Base-by-base conservation (phyloP, 2,888 invertebrate genomes). In the Mesorhabditis sp. region DNA sequence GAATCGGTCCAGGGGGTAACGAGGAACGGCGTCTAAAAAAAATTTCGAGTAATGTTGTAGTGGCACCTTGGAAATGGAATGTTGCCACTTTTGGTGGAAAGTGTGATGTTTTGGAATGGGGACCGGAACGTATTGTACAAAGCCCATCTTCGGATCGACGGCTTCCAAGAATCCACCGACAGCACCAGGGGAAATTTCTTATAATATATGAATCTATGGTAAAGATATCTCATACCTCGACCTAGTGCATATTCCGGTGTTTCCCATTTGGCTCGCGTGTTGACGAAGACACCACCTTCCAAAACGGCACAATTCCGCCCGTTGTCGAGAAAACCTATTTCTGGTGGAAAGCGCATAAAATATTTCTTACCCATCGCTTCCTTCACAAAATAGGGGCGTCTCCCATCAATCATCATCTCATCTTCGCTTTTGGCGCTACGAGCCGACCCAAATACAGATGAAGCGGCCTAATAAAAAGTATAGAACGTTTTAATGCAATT, bases 121-220 rank as follows among this genome's bases (percentile, higher is more conserved):
- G 10, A 90, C 86, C 1, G 89, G 87, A 42, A 90, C 83, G 78
- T 90, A 90, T 68, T 89, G 86, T 13, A 89, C 82, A 72, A 87
- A 88, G 13, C 87, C 86, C 71, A 86, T 86, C 4, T 86, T 82
- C 4, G 88, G 74, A 83, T 90, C 90, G 42, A 88, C 86, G n/a
- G 90, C 87, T 84, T 90, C 89, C 65, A 89, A 82, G 78, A 87
- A 90, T 15, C 88, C 87, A 58, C 85, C 75, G 3, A 86, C 74
- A 4, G 80, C 76, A 4, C 82, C 83, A 28, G 87, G 44, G n/a
- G 72, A 62, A 4, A 71, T 43, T 43, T 72, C 79, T 77, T 66
- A 58, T 66, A 71, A 7, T 5, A 15, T 5, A 62, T 28, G 13
- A 69, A 44, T 61, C 10, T 45, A 69, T 67, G 62, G 28, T 13